Evolutionary conservation across 2,888 invertebrate species (phyloP).

Genomic region (Andrena camellia): DNA sequence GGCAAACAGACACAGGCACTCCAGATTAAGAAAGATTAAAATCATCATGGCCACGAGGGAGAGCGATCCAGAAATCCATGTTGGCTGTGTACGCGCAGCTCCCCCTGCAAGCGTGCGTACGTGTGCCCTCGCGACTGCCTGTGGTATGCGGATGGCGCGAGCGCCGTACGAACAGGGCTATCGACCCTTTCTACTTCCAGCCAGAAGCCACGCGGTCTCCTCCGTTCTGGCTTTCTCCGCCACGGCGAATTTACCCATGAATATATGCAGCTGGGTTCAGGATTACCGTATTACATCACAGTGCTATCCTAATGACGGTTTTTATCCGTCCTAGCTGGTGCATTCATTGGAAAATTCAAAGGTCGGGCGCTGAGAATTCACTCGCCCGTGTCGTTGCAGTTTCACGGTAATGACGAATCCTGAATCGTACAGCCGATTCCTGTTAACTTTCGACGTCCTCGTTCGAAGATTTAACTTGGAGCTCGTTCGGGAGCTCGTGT

Average conservation of each 20-base stretch:
- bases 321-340: background rate
- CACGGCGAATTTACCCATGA: slow-evolving; percentile 44
- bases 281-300: slow-evolving; percentile 11
- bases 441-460: background rate
- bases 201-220: slow-evolving; percentile 73
- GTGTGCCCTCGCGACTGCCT: slow-evolving; percentile 17
- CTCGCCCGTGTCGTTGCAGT: background rate
- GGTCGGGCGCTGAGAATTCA: background rate
- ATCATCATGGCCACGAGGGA: slow-evolving; percentile 4
- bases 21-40: background rate
- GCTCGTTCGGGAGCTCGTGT: background rate
- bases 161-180: slow-evolving; percentile 80
- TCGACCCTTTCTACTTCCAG: slow-evolving; percentile 78
- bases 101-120: background rate
- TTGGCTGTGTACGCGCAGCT: slow-evolving; percentile 12
- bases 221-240: slow-evolving; percentile 50
- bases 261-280: slow-evolving; percentile 17
- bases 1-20: background rate
- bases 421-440: background rate
- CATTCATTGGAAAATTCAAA: slow-evolving; percentile 23
- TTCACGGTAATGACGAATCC: background rate
- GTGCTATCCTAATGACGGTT: slow-evolving; percentile 27
- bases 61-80: slow-evolving; percentile 16
- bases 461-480: background rate
- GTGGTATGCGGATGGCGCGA: slow-evolving; percentile 73